Evolutionary conservation across 2,888 invertebrate species (phyloP).

Genomic region (Tanytarsus gracilentus): DNA sequence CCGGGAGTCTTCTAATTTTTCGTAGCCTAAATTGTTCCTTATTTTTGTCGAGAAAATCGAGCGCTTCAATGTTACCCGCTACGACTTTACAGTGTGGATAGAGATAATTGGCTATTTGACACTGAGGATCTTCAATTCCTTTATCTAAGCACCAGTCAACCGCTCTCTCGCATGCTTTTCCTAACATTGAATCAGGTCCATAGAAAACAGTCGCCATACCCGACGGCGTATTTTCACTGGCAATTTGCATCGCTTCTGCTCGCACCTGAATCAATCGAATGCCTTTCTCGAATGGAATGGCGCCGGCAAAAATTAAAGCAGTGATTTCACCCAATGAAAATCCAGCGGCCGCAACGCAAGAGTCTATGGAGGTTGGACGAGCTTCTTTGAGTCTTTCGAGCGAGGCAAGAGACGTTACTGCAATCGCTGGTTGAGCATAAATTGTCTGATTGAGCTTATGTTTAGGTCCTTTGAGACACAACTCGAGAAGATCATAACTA

Average conservation of each 20-base stretch:
- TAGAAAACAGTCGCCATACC: slow-evolving; percentile 79
- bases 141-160: slow-evolving; percentile 57
- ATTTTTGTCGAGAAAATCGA: slow-evolving; percentile 62
- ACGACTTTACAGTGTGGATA: slow-evolving; percentile 82
- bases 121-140: slow-evolving; percentile 58
- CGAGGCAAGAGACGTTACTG: slow-evolving; percentile 83
- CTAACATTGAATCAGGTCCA: slow-evolving; percentile 60
- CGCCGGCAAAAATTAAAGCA: slow-evolving; percentile 79
- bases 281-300: slow-evolving; percentile 73
- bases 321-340: slow-evolving; percentile 94
- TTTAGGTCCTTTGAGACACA: slow-evolving; percentile 76
- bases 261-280: slow-evolving; percentile 53
- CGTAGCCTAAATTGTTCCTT: slow-evolving; percentile 53
- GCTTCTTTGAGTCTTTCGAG: slow-evolving; percentile 76
- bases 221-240: slow-evolving; percentile 61
- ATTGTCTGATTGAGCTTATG: slow-evolving; percentile 64
- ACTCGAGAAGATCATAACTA: slow-evolving; percentile 71
- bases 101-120: slow-evolving; percentile 69
- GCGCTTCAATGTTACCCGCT: slow-evolving; percentile 68
- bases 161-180: slow-evolving; percentile 54
- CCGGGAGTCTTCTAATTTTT: slow-evolving; percentile 58
- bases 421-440: slow-evolving; percentile 78
- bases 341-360: slow-evolving; percentile 78
- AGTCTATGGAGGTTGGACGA: slow-evolving; percentile 66
- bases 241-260: slow-evolving; percentile 81